Evolutionary conservation across 2,888 invertebrate species (phyloP).

Genomic region (Spisula subtruncata): DNA sequence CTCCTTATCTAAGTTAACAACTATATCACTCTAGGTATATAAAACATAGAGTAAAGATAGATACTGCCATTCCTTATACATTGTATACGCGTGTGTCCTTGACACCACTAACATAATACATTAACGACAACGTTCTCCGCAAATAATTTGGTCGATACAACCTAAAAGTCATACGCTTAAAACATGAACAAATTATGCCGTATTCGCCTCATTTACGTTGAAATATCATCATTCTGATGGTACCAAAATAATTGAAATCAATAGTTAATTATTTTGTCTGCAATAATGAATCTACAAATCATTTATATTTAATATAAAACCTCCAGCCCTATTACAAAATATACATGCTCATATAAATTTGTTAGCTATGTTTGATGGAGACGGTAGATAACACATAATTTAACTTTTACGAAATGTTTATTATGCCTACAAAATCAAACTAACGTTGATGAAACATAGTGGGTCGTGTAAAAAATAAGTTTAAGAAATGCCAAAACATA

Average conservation of each 20-base stretch:
- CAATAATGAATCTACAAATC: conserved; percentile 3
- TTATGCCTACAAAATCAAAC: background rate
- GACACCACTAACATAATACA: too few relatives aligned
- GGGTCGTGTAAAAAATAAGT: background rate
- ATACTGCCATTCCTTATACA: too few relatives aligned
- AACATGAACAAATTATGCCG: background rate
- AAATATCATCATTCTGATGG: background rate
- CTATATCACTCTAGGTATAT: too few relatives aligned
- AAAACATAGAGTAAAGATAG: too few relatives aligned
- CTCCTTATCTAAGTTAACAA: too few relatives aligned
- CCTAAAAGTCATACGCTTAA: background rate
- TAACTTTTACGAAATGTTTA: background rate
- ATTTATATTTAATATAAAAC: background rate
- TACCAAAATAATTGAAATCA: background rate
- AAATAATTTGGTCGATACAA: background rate
- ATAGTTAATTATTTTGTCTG: conserved; percentile 24
- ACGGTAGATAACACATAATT: background rate
- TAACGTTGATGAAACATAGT: background rate
- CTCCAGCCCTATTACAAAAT: background rate
- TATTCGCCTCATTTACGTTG: background rate
- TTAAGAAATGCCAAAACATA: too few relatives aligned
- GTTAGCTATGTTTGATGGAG: background rate
- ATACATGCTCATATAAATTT: background rate
- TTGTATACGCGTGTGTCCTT: too few relatives aligned
- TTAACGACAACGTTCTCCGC: too few relatives aligned